Evolutionary conservation across 2,113 vertebrate genomes (phyloP).

Genomic region (Chlamydotis undulata): DNA sequence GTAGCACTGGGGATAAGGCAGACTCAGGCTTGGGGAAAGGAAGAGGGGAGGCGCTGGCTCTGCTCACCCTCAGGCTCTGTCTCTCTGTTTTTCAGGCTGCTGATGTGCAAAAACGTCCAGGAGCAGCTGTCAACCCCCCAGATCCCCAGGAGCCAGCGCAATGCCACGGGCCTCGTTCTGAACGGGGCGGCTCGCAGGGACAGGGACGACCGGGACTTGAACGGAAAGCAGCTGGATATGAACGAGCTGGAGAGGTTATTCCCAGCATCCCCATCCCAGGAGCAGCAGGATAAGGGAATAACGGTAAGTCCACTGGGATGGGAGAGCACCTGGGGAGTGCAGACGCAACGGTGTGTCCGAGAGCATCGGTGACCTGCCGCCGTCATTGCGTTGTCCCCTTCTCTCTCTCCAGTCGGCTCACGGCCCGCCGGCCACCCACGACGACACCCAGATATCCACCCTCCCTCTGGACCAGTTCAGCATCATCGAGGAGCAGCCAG

Average conservation of each 20-base stretch:
- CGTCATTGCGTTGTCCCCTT: background rate
- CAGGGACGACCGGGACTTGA: slow-evolving; percentile 69
- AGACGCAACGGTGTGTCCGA: accelerated
- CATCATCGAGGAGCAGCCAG: slow-evolving; percentile 75
- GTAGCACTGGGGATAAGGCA: background rate
- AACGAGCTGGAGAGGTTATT: slow-evolving; percentile 91
- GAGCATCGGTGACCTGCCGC: accelerated
- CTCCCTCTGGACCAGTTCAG: slow-evolving; percentile 83
- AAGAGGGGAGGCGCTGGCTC: background rate
- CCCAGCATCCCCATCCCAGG: slow-evolving; percentile 53
- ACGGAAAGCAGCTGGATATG: slow-evolving; percentile 75
- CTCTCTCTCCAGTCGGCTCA: slow-evolving; percentile 66
- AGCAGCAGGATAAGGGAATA: slow-evolving; percentile 62
- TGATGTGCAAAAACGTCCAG: slow-evolving; percentile 90
- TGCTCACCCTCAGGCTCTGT: background rate
- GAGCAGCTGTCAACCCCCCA: slow-evolving; percentile 85
- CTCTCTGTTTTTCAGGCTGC: slow-evolving; percentile 76
- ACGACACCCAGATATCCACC: slow-evolving; percentile 82
- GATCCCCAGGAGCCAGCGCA: slow-evolving; percentile 74
- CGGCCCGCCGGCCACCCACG: slow-evolving; percentile 9
- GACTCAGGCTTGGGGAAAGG: background rate
- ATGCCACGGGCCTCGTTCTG: slow-evolving; percentile 71
- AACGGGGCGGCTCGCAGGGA: slow-evolving; percentile 74
- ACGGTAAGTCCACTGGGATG: slow-evolving; percentile 70
- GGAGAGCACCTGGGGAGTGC: background rate